Evolutionary conservation across 1,140 invertebrate species (phyloP).

Genomic region (Berghia stephanieae): DNA sequence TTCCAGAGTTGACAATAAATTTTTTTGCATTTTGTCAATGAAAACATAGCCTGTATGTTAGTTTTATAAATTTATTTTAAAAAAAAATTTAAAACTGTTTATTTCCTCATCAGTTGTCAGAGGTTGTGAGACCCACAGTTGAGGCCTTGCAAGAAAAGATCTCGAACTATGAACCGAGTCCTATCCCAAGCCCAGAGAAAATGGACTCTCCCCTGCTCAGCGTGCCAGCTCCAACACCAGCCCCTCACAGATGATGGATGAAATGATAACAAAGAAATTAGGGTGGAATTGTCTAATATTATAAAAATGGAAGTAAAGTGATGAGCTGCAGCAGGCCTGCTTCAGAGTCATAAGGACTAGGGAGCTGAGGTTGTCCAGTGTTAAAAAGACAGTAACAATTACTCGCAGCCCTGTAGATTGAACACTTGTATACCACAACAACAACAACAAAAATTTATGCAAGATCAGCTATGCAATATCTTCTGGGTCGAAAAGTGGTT

Average conservation of each 20-base stretch:
- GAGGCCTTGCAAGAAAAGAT: slow-evolving; percentile 82
- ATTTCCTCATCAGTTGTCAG: slow-evolving; percentile 76
- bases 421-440: no score
- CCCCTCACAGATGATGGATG: slow-evolving; percentile 24
- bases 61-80: neutral
- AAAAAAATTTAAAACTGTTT: neutral
- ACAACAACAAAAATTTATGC: no score
- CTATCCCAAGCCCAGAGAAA: slow-evolving; percentile 74
- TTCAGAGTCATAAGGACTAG: no score
- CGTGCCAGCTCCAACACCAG: slow-evolving; percentile 82
- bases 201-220: slow-evolving; percentile 85
- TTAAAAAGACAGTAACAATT: no score
- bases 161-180: slow-evolving; percentile 76
- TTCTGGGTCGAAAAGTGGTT: no score
- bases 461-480: no score
- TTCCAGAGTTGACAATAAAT: neutral
- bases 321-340: no score
- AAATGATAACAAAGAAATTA: no score
- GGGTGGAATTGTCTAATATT: no score
- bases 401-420: no score
- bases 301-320: no score
- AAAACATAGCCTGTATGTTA: neutral
- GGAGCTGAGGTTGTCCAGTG: no score
- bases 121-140: slow-evolving; percentile 83
- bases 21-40: neutral